These are phyloP conservation scores for Coturnix japonica DNA, from an alignment of 2,113 vertebrate species.

Conservation along the genomic window DNA sequence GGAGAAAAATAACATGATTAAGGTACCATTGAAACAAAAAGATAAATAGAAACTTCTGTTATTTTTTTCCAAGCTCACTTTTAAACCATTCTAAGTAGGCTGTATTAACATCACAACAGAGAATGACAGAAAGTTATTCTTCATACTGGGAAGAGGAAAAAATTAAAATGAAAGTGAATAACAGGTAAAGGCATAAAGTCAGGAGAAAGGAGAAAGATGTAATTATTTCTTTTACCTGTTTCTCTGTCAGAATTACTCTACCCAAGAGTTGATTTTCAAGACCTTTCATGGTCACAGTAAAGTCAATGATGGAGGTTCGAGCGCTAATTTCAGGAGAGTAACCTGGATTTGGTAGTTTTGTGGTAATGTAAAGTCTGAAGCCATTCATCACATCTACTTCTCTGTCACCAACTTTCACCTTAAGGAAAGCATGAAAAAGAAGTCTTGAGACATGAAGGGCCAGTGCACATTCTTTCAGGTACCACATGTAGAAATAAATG, in stretches of 20 bases:
- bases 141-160: not conserved
- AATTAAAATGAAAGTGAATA: not conserved
- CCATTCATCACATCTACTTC: conserved; percentile 93
- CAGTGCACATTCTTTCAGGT: not conserved
- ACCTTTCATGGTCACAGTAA: conserved; percentile 95
- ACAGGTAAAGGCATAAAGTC: not conserved
- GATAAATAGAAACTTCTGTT: not conserved
- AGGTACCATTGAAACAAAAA: not conserved
- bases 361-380: conserved; percentile 94
- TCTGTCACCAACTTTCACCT: conserved; percentile 97
- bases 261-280: conserved; percentile 95
- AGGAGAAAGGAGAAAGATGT: not conserved
- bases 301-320: conserved; percentile 93
- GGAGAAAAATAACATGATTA: not conserved
- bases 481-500: not conserved
- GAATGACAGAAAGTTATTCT: not conserved
- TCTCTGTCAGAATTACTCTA: conserved; percentile 95
- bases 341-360: conserved; percentile 91
- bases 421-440: conserved; percentile 18
- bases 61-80: not conserved
- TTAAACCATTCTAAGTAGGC: not conserved
- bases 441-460: not conserved
- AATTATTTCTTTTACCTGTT: conserved; percentile 81
- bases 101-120: not conserved
- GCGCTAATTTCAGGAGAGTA: conserved; percentile 96